Evolutionary conservation across 2,888 invertebrate species (phyloP), one percentile per base, ranked within the genome.

Genomic region (Idaea straminata): DNA sequence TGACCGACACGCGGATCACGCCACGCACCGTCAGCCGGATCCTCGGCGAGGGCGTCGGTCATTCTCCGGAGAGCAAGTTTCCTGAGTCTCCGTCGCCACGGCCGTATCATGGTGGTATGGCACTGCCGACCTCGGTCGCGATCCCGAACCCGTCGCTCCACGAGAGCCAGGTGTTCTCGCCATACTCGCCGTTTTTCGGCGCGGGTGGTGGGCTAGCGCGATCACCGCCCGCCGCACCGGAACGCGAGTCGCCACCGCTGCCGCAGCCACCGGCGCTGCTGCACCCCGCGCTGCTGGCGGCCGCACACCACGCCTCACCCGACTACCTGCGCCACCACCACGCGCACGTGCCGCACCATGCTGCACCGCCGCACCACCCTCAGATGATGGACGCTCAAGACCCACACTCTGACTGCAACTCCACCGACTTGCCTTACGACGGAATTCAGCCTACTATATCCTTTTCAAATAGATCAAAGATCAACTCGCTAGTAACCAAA

Each of bases 61-160:
- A 95, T 77, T 95, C 96, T 68, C 95, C 95, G 64, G 95, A 91
- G 80, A 87, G 85, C 79, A 91, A 90, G 81, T 88, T 93, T 84
- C 86, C 94, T 77, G 95, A 96, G 76, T 96, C 96, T 64, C 96
- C 96, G 72, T 95, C 97, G 80, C 94, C 96, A 80, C 93, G 96
- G 87, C 95, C 96, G 86, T 95, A 95, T 78, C 96, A 96, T 64
- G 96, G 97, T 66, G 97, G 98, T 93, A 95, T 98, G 92, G 97
- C 97, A 81, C 94, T 98, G 86, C 98, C 98, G 75, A 99, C 98
- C 69, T 97, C 98, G 71, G 98, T 99, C 83, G 98, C 99, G 86
- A 98, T 99, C 87, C 97, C 98, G 69, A 99, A 99, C 91, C 99
- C 99, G 67, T 97, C 98, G 84, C 94, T 99, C 78, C 98, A 98